Evolutionary conservation across 2,888 invertebrate genomes (phyloP), one percentile per base, ranked within the genome.

Genomic region (Chymomyza amoena): DNA sequence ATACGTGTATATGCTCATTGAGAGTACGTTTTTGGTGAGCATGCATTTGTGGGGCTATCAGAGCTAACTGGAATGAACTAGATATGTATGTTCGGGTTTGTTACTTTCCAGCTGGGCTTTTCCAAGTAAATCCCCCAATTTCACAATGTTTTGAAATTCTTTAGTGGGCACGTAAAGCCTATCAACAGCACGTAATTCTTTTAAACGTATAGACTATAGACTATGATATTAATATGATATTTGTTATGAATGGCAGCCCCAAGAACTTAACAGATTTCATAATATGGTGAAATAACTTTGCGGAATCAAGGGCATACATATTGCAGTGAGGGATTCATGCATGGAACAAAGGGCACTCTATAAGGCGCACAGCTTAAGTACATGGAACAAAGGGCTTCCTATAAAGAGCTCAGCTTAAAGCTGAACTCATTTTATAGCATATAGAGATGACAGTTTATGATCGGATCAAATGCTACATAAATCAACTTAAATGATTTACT

Each of bases 251-350:
- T 3, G 4, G 39, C 13, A 39, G 10, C 10, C 13, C 10, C 13
- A 13, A 13, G 39, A 45, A 45, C 13, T 10, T 13, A 45, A 13
- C 10, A 45, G 39, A 6, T 77, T 76, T 76, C 73, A 20, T 66
- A 69, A 54, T n/a, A 25, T 76, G 65, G 15, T 66, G 76, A 76
- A 76, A 76, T 72, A 39, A 51, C 6, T 28, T 63, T 9, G 15
- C 60, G 0, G 28, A 57, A 1, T 16, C 7, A 63, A 32, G 18
- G 16, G 13, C n/a, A 10, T 39, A 64, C 32, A 32, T n/a, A 0
- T 25, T 16, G 72, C 39, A 66, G 39, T 65, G 64, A 65, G 56
- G 25, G 32, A 52, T 56, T 28, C 36, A 20, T 32, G 1, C 5
- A 16, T 54, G 54, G 16, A 5, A 54, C 20, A 16, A 6, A 16